These are phyloP conservation scores for Myoxocephalus aenaeus DNA, from an alignment of 2,797 vertebrate genomes.

Conservation along the genomic window DNA sequence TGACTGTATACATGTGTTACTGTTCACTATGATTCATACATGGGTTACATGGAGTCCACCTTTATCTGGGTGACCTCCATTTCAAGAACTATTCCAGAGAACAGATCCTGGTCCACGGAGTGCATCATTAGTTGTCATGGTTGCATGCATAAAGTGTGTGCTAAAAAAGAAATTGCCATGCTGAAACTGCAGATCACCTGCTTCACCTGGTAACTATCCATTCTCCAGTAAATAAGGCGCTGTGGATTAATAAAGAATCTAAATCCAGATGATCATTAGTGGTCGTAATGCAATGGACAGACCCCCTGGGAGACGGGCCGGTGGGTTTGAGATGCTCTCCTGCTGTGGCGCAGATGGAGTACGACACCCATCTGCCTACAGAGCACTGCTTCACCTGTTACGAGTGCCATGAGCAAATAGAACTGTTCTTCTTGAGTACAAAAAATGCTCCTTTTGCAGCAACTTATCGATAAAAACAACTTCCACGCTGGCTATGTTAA, in stretches of 20 bases:
- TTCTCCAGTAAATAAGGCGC: neutral
- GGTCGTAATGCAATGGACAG: neutral
- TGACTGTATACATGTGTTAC: neutral
- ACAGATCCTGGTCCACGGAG: neutral
- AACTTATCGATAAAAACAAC: neutral
- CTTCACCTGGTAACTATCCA: neutral
- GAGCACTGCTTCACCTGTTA: neutral
- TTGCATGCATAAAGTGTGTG: neutral
- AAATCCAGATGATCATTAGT: conserved; percentile 1
- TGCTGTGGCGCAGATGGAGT: neutral
- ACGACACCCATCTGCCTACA: neutral
- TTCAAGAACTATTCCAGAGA: neutral
- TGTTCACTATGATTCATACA: neutral
- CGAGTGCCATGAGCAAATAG: neutral
- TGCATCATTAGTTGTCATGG: neutral
- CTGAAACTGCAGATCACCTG: conserved; percentile 10
- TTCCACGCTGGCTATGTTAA: neutral
- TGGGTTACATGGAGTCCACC: neutral
- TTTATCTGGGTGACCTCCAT: neutral
- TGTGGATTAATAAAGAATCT: neutral
- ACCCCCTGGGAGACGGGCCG: neutral
- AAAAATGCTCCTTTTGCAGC: neutral
- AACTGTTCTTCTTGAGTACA: neutral
- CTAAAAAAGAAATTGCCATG: neutral
- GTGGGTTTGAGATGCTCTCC: neutral